These are phyloP conservation scores for Centrocercus urophasianus DNA, from an alignment of 2,113 vertebrate genomes.

Conservation along the genomic window DNA sequence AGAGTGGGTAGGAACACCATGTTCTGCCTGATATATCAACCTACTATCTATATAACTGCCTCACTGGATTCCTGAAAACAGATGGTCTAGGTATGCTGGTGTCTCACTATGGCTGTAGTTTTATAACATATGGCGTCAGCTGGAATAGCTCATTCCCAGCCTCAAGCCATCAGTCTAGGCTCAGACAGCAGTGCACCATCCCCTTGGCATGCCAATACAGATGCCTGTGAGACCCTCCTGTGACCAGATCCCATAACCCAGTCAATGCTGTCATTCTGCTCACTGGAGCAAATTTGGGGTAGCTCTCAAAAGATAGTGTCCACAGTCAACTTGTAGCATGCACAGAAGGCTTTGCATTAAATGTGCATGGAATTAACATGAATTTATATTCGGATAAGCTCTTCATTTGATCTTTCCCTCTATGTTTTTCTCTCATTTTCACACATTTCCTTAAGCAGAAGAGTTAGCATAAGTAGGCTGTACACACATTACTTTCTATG, in stretches of 20 bases:
- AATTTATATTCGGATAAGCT: neutral
- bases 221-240: neutral
- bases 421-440: neutral
- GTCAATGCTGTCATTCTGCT: neutral
- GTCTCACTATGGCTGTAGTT: neutral
- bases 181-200: rapidly evolving
- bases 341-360: neutral
- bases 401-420: neutral
- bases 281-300: rapidly evolving
- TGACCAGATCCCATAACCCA: neutral
- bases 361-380: neutral
- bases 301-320: neutral
- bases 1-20: conserved; percentile 23
- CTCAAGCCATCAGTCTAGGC: neutral
- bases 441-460: neutral
- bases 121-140: neutral
- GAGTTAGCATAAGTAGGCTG: conserved; percentile 2
- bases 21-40: neutral
- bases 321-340: neutral
- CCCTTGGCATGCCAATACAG: rapidly evolving
- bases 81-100: neutral
- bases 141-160: neutral
- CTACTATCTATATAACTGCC: neutral
- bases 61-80: neutral
- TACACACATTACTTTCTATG: neutral